Evolutionary conservation across 2,113 vertebrate genomes (phyloP).

Genomic region (Maccullochella peelii): DNA sequence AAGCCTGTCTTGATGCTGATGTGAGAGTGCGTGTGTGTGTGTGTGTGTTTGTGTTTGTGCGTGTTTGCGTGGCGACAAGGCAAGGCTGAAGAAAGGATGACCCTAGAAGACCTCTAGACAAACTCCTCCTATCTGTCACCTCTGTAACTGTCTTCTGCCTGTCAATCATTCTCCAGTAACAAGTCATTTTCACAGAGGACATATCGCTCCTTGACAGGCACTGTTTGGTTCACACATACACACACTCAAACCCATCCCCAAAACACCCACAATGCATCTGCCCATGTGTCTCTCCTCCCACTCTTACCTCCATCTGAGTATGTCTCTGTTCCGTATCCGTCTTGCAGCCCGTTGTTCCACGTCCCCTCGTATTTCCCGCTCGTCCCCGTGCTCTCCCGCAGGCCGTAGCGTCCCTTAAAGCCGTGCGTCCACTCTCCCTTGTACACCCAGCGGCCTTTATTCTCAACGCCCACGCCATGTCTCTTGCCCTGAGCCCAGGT

Average conservation of each 20-base stretch:
- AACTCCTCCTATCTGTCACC: constrained; percentile 29
- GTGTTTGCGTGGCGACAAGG: background rate
- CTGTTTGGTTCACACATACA: constrained; percentile 32
- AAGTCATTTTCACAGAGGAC: constrained; percentile 32
- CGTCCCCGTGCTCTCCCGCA: constrained; percentile 94
- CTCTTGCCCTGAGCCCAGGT: constrained; percentile 99
- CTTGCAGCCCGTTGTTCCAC: constrained; percentile 99
- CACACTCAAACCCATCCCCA: constrained; percentile 5
- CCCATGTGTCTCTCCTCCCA: background rate
- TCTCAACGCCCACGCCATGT: constrained; percentile 97
- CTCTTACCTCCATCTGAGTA: constrained; percentile 98
- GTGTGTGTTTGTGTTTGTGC: constrained; percentile 13
- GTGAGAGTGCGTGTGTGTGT: background rate
- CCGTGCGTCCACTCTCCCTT: constrained; percentile 98
- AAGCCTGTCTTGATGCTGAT: constrained; percentile 34
- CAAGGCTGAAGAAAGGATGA: constrained; percentile 18
- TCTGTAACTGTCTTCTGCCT: constrained; percentile 20
- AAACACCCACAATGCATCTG: constrained; percentile 60
- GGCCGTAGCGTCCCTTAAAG: constrained; percentile 98
- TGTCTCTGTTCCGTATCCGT: constrained; percentile 98
- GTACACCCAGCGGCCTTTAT: constrained; percentile 99
- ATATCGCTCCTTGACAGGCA: constrained; percentile 21
- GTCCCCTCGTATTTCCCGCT: constrained; percentile 98
- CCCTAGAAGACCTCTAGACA: constrained; percentile 36
- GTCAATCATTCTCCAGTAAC: constrained; percentile 44